Conservation (phyloP, 2,797 vertebrate species). For the Clarias pachynema region DNA sequence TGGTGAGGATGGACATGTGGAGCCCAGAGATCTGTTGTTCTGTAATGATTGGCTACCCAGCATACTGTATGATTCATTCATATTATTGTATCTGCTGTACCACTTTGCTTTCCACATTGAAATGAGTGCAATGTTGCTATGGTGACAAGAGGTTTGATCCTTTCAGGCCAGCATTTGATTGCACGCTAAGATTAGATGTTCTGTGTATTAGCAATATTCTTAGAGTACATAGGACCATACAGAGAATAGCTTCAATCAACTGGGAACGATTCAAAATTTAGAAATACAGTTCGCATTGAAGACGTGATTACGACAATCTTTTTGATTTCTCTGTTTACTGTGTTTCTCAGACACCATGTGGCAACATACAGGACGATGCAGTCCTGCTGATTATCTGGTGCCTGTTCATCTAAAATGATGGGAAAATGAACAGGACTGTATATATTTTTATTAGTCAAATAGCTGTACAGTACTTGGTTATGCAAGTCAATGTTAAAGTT, state of each 20-base stretch:
- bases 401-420: background rate
- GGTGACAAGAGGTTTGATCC: slow-evolving; percentile 50
- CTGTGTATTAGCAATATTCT: slow-evolving; percentile 34
- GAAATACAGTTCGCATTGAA: background rate
- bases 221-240: slow-evolving; percentile 4
- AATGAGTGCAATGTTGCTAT: slow-evolving; percentile 53
- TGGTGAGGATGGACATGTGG: slow-evolving; percentile 31
- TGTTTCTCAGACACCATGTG: slow-evolving; percentile 6
- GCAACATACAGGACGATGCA: background rate
- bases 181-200: slow-evolving; percentile 42
- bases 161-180: slow-evolving; percentile 42
- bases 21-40: slow-evolving; percentile 19
- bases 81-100: slow-evolving; percentile 34
- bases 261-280: background rate
- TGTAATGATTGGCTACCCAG: slow-evolving; percentile 30
- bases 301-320: background rate
- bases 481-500: background rate
- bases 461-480: background rate
- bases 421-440: background rate
- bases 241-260: background rate
- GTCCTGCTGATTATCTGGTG: no score
- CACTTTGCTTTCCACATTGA: slow-evolving; percentile 42
- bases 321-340: background rate
- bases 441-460: background rate
- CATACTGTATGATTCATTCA: slow-evolving; percentile 32